Conservation (phyloP, 2,888 invertebrate genomes). For the Acanthosepion lycidas region DNA sequence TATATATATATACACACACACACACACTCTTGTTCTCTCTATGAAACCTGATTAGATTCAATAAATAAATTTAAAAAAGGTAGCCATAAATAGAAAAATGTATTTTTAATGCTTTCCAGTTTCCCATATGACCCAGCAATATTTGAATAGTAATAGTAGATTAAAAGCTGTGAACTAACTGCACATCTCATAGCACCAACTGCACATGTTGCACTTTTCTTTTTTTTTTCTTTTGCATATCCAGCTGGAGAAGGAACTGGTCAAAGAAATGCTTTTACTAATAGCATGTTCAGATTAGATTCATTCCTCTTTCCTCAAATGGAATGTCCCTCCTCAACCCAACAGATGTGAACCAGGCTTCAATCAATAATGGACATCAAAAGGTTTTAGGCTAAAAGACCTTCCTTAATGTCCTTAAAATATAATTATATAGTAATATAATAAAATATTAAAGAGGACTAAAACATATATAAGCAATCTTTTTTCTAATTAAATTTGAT, state of each 20-base stretch:
- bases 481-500: not conserved
- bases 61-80: not conserved
- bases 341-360: conserved; percentile 33
- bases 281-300: not conserved
- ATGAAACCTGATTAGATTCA: not conserved
- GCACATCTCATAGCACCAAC: conserved; percentile 8
- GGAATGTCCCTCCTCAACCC: conserved; percentile 21
- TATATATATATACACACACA: too few species aligned
- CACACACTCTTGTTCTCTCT: not conserved
- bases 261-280: conserved; percentile 33
- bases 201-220: not conserved
- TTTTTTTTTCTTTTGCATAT: not conserved
- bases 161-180: not conserved
- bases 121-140: not conserved
- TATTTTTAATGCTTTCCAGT: not conserved
- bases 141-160: conserved; percentile 8
- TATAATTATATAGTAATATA: not conserved
- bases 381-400: not conserved
- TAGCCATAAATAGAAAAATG: not conserved
- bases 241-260: conserved; percentile 33
- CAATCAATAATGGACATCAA: not conserved
- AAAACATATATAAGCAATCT: not conserved
- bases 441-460: too few species aligned
- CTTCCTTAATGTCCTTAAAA: not conserved
- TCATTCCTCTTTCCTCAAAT: not conserved